A percentile compares a stretch with the other conserved stretches of the same genome.
Conservation (phyloP, 2,113 vertebrate species). For the Eurystomus gularis region DNA sequence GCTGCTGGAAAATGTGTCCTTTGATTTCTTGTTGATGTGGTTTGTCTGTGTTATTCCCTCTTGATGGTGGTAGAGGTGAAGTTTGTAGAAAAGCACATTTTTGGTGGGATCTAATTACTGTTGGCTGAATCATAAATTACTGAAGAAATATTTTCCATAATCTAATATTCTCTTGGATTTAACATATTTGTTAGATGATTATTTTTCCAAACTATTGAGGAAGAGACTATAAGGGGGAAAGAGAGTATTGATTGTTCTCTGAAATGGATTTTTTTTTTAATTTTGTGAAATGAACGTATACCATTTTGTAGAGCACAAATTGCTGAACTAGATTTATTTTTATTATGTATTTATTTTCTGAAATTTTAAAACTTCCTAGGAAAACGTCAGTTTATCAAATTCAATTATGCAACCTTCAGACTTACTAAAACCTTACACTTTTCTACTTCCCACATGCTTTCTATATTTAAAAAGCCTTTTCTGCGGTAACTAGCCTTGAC, state of each 20-base stretch:
- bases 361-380: slow-evolving; percentile 10
- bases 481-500: slow-evolving; percentile 44
- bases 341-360: background rate
- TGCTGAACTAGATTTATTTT: background rate
- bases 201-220: background rate
- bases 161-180: background rate
- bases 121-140: background rate
- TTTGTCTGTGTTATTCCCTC: background rate
- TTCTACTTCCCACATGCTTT: slow-evolving; percentile 65
- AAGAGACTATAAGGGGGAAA: background rate
- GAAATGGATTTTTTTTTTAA: background rate
- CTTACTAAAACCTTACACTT: slow-evolving; percentile 51
- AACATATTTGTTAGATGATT: background rate
- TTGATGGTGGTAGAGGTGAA: background rate
- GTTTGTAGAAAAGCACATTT: background rate
- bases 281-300: background rate
- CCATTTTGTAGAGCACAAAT: background rate
- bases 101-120: background rate
- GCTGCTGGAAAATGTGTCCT: background rate
- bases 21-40: background rate
- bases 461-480: slow-evolving; percentile 64
- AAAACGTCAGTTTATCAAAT: slow-evolving; percentile 59
- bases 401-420: slow-evolving; percentile 52
- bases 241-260: background rate
- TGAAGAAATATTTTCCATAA: background rate